phyloP scores from a whole-genome alignment of 1,140 invertebrate genomes.

The Aphaenogaster ashmeadi region DNA sequence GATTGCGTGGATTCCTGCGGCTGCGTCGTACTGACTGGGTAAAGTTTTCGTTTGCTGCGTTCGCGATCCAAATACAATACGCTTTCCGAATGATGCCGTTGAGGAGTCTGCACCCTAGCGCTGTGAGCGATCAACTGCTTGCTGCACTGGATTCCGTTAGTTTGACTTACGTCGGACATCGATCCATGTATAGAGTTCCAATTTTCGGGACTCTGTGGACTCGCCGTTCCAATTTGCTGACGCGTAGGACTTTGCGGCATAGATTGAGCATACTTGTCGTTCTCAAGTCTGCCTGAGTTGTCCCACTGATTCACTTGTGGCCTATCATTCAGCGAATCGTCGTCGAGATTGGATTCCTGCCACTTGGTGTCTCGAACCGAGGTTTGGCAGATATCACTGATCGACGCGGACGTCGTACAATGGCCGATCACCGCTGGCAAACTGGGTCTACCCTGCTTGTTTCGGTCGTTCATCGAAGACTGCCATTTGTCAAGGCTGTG shows the following conservation, averaged over 20 bases:
- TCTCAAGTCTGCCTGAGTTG: conserved; percentile 68
- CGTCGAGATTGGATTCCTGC: conserved; percentile 81
- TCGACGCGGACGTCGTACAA: conserved; percentile 68
- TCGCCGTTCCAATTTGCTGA: conserved; percentile 64
- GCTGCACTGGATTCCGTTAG: conserved; percentile 79
- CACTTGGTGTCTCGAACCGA: conserved; percentile 76
- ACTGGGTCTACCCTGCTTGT: conserved; percentile 78
- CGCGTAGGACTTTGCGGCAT: conserved; percentile 77
- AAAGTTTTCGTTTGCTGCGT: conserved; percentile 83
- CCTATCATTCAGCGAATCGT: conserved; percentile 69
- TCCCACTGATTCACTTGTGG: conserved; percentile 74
- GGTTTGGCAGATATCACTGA: conserved; percentile 72
- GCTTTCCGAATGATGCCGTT: conserved; percentile 93
- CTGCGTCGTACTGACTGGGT: conserved; percentile 83
- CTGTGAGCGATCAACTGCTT: conserved; percentile 93
- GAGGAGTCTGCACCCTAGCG: conserved; percentile 92
- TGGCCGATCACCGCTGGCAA: conserved; percentile 77
- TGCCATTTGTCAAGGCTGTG: conserved; percentile 81
- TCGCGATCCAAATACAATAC: conserved; percentile 90
- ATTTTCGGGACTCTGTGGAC: conserved; percentile 71
- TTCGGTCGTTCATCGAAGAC: conserved; percentile 81
- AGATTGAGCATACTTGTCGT: conserved; percentile 74
- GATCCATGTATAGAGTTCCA: conserved; percentile 81
- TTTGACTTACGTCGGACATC: conserved; percentile 82
- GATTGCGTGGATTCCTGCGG: conserved; percentile 72